These are phyloP conservation scores for Petrocephalus schoutedeni DNA, from an alignment of 2,797 vertebrate genomes.

Conservation along the genomic window DNA sequence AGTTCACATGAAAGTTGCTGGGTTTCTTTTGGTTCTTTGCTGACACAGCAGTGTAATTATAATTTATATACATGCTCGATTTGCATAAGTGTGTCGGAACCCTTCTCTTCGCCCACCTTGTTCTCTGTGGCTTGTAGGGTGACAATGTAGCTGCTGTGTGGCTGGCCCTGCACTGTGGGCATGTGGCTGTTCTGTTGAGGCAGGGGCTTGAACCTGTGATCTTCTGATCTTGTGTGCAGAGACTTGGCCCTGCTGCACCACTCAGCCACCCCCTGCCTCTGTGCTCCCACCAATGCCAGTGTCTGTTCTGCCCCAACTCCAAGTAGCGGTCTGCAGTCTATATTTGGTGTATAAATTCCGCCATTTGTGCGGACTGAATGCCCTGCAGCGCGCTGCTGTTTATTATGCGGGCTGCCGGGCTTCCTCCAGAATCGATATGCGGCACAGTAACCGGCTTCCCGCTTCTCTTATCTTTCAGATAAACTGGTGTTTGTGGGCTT, in stretches of 20 bases:
- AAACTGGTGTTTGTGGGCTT: slow-evolving; percentile 85
- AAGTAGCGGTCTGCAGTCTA: neutral
- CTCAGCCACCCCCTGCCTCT: too few species aligned
- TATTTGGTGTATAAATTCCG: neutral
- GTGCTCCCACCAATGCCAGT: neutral
- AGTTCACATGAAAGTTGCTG: too few species aligned
- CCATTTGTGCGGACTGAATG: neutral
- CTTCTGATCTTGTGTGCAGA: too few species aligned
- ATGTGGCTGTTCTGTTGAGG: too few species aligned
- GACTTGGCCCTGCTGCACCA: too few species aligned
- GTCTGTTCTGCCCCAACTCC: neutral
- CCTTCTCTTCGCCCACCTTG: too few species aligned
- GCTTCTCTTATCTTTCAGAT: slow-evolving; percentile 59
- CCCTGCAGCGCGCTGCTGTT: neutral
- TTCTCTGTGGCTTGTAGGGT: too few species aligned
- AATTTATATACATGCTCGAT: neutral
- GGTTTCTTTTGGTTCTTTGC: neutral
- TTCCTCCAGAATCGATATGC: neutral
- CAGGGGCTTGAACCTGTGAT: too few species aligned
- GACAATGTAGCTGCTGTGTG: too few species aligned
- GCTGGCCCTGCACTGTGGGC: too few species aligned
- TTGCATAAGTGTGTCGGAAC: too few species aligned
- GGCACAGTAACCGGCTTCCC: neutral
- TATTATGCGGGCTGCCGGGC: neutral
- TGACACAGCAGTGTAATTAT: neutral